Conservation (phyloP, 1,140 invertebrate genomes). For the Micrasema longulum region DNA sequence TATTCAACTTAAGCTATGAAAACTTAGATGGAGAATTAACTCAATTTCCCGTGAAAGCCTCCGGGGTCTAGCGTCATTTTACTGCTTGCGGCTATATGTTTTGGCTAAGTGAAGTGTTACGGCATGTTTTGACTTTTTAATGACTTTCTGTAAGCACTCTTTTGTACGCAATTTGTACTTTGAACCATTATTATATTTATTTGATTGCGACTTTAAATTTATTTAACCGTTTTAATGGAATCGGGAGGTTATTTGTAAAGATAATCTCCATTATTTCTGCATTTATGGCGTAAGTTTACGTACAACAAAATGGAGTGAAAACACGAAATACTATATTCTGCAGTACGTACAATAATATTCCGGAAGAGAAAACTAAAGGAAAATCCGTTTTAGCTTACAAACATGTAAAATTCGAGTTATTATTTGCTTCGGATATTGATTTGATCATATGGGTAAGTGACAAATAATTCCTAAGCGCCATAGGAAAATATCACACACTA, state of each 20-base stretch:
- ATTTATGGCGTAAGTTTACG: background rate
- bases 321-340: background rate
- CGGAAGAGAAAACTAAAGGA: too few species aligned
- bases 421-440: too few species aligned
- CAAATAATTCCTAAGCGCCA: too few species aligned
- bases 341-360: too few species aligned
- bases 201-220: slow-evolving; percentile 19
- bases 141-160: slow-evolving; percentile 30
- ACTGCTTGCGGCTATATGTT: background rate
- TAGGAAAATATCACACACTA: too few species aligned
- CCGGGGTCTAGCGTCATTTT: background rate
- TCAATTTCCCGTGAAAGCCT: slow-evolving; percentile 7
- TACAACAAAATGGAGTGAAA: background rate
- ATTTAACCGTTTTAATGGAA: slow-evolving; percentile 5
- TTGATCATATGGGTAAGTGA: too few species aligned
- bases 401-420: too few species aligned
- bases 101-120: slow-evolving; percentile 6
- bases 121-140: slow-evolving; percentile 34
- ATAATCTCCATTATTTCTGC: slow-evolving; percentile 12
- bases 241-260: background rate
- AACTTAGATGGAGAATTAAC: slow-evolving; percentile 25
- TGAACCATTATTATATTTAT: slow-evolving; percentile 13
- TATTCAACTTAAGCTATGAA: slow-evolving; percentile 10
- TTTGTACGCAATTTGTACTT: slow-evolving; percentile 30
- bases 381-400: too few species aligned